phyloP scores from a whole-genome alignment of 2,113 vertebrate genomes.

The Geothlypis trichas region DNA sequence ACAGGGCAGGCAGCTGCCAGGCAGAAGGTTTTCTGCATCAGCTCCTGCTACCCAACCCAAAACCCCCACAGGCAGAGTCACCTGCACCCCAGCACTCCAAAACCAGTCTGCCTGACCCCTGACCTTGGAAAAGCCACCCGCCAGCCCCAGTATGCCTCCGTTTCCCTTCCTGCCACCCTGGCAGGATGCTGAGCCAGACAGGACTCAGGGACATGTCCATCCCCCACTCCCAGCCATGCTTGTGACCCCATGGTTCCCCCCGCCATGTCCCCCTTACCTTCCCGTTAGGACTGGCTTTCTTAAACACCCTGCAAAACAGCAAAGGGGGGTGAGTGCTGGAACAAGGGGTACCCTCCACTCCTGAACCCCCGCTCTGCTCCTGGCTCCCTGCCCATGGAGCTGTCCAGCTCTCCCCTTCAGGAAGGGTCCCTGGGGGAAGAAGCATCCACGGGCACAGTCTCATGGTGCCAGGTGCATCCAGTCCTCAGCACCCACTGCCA shows the following conservation, averaged over 20 bases:
- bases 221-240: fast-evolving
- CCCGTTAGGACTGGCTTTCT: slow-evolving; percentile 88
- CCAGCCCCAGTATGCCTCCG: neutral
- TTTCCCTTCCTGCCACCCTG: neutral
- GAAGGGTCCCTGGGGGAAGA: neutral
- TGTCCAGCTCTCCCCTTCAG: neutral
- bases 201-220: neutral
- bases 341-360: neutral
- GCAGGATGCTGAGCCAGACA: neutral
- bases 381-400: neutral
- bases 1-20: neutral
- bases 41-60: neutral
- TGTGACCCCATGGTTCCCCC: neutral
- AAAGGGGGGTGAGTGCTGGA: neutral
- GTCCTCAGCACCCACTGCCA: neutral
- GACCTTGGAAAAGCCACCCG: neutral
- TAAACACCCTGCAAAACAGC: slow-evolving; percentile 84
- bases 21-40: neutral
- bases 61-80: neutral
- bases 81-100: neutral
- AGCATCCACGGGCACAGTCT: neutral
- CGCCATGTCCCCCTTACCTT: slow-evolving; percentile 24
- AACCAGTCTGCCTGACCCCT: neutral
- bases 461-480: neutral
- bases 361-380: neutral